Base-by-base conservation (phyloP, 2,888 invertebrate species). In the Prostheceraeus crozeri region DNA sequence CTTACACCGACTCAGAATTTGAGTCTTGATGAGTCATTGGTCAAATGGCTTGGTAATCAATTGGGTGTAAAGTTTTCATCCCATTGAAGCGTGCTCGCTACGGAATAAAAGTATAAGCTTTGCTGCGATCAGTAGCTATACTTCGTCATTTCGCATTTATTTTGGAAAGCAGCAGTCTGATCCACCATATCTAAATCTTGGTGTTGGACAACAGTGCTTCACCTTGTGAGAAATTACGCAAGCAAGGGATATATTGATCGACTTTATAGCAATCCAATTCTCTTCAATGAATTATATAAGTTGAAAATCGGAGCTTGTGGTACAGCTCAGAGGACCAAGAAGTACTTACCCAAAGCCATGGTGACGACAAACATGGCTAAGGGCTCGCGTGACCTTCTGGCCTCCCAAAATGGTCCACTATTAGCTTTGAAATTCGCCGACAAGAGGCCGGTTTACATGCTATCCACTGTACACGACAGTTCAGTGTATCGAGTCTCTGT, bases 401-500 rank as follows among this genome's bases (percentile, higher is more conserved):
- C 40, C 21, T 40, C n/a, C 40, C 6, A 23, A 23, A 40, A 40
- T 16, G 40, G 40, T 19, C 6, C 40, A 14, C 40, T 40, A 19
- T 23, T 40, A 19, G 40, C 40, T n/a, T 23, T 40, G 21, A 40
- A 40, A 40, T 40, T 19, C 16, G 14, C 40, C 33, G n/a, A 33
- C n/a, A 33, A 33, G 33, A 33, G n/a, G 33, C 33, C n/a, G 33
- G 33, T 10, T 33, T 48, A 48, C 48, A 48, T 48, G 48, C 48
- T 48, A 4, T 48, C 48, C 14, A 48, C 48, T 19, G 14, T 25
- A 30, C 48, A 48, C 28, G 27, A 48, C 28, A 25, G 28, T 30
- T 28, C n/a, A 28, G 48, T 48, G 48, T 30, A 10, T 6, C 14
- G 28, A 19, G 48, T 48, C 28, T 25, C 6, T 28, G 48, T 30